These are phyloP conservation scores for Acleris sparsana DNA, from an alignment of 2,888 invertebrate species.

Conservation along the genomic window DNA sequence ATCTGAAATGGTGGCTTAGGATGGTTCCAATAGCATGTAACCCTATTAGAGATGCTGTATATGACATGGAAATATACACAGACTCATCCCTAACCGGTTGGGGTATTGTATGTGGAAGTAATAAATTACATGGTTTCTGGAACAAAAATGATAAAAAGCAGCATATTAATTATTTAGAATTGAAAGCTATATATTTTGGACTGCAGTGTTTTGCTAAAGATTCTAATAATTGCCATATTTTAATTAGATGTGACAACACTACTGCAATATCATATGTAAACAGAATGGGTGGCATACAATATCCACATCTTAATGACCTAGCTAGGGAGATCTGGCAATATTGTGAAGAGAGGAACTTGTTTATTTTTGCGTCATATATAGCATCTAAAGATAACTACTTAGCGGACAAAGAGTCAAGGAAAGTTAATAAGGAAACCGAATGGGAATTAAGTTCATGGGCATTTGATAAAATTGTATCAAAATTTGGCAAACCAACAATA, in stretches of 20 bases:
- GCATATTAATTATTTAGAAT: constrained; percentile 8
- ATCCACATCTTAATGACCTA: not conserved
- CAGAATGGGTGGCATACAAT: not conserved
- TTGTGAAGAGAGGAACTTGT: no score
- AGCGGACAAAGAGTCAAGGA: no score
- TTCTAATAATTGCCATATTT: not conserved
- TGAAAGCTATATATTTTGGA: not conserved
- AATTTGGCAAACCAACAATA: not conserved
- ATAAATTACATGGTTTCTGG: no score
- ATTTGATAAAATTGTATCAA: not conserved
- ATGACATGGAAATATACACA: not conserved
- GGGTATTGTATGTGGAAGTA: not conserved
- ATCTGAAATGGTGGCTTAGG: no score
- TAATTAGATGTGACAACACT: constrained; percentile 6
- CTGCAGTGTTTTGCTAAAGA: constrained; percentile 4
- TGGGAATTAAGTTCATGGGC: not conserved
- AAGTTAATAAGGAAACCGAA: not conserved
- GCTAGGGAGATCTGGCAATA: no score
- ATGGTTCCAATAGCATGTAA: not conserved
- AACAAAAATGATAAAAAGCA: no score
- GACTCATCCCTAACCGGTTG: constrained; percentile 1
- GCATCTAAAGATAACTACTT: no score
- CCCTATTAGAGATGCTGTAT: not conserved
- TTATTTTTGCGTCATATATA: not conserved
- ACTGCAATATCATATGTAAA: constrained; percentile 15